A percentile compares a stretch with the other conserved stretches of the same genome.
These are phyloP conservation scores for Porites australiensis DNA, from an alignment of 64 coral and sea anemone genomes.

Conservation along the genomic window DNA sequence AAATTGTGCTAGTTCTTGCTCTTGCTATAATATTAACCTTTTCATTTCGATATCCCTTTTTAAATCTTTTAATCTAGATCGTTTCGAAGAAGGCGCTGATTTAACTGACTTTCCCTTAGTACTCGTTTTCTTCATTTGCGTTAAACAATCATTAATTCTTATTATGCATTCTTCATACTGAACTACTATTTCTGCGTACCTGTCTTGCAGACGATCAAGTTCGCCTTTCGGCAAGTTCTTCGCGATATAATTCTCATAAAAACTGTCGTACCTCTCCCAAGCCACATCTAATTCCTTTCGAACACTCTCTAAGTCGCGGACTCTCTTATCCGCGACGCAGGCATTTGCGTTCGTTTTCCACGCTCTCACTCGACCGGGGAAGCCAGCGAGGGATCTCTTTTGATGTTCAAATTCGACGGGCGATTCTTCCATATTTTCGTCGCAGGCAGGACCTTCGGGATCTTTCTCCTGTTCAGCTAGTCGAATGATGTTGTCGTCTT, in stretches of 20 bases:
- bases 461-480: too few species aligned
- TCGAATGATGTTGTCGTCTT: too few species aligned
- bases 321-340: neutral
- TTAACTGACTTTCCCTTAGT: constrained; percentile 2
- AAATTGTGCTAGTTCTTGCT: constrained; percentile 29
- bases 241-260: neutral
- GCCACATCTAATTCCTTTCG: neutral
- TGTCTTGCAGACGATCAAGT: neutral
- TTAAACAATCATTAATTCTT: neutral
- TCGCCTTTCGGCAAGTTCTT: neutral
- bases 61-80: constrained; percentile 8
- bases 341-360: neutral
- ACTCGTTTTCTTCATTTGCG: neutral
- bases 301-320: neutral
- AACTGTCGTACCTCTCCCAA: neutral
- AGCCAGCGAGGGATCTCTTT: constrained; percentile 36
- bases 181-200: neutral
- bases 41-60: constrained; percentile 34
- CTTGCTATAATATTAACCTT: constrained; percentile 18
- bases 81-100: neutral
- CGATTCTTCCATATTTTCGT: too few species aligned
- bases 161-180: neutral
- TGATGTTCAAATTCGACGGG: neutral
- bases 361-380: constrained; percentile 2
- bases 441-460: too few species aligned